Percentiles rank a stretch among this genome's conserved stretches.
Conservation (phyloP, 2,888 invertebrate species). For the Caenorhabditis imperialis region DNA sequence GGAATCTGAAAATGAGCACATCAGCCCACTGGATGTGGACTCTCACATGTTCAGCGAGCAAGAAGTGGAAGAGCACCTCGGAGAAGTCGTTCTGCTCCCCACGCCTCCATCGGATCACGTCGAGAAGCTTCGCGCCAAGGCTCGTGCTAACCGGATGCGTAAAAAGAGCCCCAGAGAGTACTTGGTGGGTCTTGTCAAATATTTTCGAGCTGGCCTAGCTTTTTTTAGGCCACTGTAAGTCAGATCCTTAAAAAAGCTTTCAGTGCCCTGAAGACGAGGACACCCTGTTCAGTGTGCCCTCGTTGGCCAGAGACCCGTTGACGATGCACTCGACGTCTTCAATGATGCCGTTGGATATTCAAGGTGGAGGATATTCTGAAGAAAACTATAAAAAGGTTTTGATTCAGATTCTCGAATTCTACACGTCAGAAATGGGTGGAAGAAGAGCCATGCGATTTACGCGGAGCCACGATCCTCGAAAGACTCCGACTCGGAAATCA, state of each 20-base stretch:
- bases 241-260: conserved; percentile 5
- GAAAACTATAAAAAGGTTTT: not conserved
- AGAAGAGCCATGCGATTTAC: conserved; percentile 24
- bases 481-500: no score
- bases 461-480: not conserved
- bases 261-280: conserved; percentile 50
- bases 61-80: conserved; percentile 10
- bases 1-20: conserved; percentile 15
- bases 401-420: conserved; percentile 31
- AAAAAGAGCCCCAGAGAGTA: conserved; percentile 34
- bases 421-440: conserved; percentile 11
- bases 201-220: no score
- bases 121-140: conserved; percentile 6
- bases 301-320: conserved; percentile 23
- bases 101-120: conserved; percentile 4
- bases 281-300: conserved; percentile 42
- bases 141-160: conserved; percentile 3
- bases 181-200: not conserved
- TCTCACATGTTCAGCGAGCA: conserved; percentile 14
- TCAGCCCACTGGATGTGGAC: conserved; percentile 13
- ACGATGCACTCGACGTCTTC: conserved; percentile 16
- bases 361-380: conserved; percentile 16
- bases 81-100: conserved; percentile 12
- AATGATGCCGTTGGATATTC: conserved; percentile 19
- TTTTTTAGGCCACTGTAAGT: not conserved